These are phyloP conservation scores for Hylyphantes graminicola DNA, from an alignment of 1,140 invertebrate genomes.

Conservation along the genomic window DNA sequence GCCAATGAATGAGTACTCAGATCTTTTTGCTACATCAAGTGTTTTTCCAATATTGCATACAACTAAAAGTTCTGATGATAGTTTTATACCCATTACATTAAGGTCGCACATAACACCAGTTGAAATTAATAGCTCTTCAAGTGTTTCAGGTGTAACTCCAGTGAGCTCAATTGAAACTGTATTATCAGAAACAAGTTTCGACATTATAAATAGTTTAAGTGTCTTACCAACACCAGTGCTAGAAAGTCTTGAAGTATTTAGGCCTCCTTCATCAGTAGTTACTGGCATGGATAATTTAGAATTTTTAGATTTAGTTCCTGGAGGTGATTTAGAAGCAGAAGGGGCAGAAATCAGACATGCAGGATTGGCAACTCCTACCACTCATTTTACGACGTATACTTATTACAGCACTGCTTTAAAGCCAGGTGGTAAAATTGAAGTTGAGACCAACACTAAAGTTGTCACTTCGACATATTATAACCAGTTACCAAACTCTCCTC, in stretches of 20 bases:
- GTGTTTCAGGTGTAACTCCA: no score
- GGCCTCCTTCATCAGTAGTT: background rate
- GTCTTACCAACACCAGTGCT: no score
- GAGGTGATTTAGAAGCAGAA: constrained; percentile 17
- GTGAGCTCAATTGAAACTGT: no score
- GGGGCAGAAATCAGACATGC: constrained; percentile 30
- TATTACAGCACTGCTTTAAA: constrained; percentile 43
- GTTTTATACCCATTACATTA: background rate
- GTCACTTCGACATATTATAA: constrained; percentile 1
- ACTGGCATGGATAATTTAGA: background rate
- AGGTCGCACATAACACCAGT: no score
- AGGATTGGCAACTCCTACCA: background rate
- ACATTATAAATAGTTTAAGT: no score
- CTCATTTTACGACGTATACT: constrained; percentile 40
- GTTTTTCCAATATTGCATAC: background rate
- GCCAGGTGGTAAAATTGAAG: constrained; percentile 15
- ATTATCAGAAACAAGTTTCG: no score
- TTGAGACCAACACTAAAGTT: constrained; percentile 44
- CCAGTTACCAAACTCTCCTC: background rate
- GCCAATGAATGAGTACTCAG: no score
- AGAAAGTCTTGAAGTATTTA: no score
- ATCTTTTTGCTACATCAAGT: no score
- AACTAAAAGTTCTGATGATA: background rate
- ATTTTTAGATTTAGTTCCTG: constrained; percentile 3
- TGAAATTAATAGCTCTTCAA: no score